Evolutionary conservation across 2,888 invertebrate genomes (phyloP).

Genomic region (Balanococcus diminutus): DNA sequence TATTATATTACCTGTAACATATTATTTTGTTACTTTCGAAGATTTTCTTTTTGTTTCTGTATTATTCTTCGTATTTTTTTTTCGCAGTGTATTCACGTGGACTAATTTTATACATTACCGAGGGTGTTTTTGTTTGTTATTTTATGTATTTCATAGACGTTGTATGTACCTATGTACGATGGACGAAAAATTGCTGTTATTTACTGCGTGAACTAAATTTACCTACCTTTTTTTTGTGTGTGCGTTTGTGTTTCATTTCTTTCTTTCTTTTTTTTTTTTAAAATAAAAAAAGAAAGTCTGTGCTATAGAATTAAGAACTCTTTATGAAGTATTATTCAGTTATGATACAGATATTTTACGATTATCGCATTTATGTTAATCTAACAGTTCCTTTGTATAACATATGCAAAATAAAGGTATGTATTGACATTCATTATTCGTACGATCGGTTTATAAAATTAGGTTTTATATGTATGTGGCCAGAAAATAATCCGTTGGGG

Average conservation of each 20-base stretch:
- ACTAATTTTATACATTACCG: not conserved
- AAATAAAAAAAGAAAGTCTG: not conserved
- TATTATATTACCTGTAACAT: not conserved
- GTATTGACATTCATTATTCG: not conserved
- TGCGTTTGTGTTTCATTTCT: not conserved
- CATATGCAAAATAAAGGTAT: slow-evolving; percentile 42
- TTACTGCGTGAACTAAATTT: not conserved
- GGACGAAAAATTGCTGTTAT: not conserved
- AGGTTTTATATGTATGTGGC: no score
- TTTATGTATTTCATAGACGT: not conserved
- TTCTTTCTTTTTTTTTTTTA: no score
- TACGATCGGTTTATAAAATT: not conserved
- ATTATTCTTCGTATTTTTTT: not conserved
- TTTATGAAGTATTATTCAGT: slow-evolving; percentile 33
- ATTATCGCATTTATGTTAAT: slow-evolving; percentile 52
- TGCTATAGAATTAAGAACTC: not conserved
- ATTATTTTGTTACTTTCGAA: slow-evolving; percentile 2
- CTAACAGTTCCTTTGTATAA: slow-evolving; percentile 52
- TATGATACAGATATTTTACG: slow-evolving; percentile 28
- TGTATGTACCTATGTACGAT: not conserved
- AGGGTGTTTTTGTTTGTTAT: not conserved
- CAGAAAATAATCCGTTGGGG: not conserved
- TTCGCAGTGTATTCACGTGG: not conserved
- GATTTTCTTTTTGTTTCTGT: not conserved
- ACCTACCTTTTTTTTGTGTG: not conserved